These are phyloP conservation scores for Ciona savignyi DNA, from an alignment of 23 tunicate genomes.

Conservation along the genomic window DNA sequence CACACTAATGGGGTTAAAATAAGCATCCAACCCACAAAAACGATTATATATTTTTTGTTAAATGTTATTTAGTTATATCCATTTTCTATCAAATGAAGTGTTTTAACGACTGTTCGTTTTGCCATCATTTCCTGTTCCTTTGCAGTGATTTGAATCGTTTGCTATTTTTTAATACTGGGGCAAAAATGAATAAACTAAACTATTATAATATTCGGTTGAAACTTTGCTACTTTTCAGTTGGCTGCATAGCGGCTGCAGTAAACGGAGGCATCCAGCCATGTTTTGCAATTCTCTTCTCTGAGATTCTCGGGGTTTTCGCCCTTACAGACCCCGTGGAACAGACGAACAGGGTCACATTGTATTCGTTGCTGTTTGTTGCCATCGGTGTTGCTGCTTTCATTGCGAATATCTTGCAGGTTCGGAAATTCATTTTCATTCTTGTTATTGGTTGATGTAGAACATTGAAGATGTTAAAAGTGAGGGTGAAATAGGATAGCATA, in stretches of 20 bases:
- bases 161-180: no score
- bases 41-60: no score
- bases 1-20: neutral
- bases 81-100: no score
- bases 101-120: no score
- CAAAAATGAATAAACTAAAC: no score
- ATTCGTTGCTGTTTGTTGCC: conserved; percentile 71
- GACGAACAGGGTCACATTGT: conserved; percentile 27
- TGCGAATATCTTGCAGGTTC: conserved; percentile 68
- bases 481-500: no score
- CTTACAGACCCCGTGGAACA: conserved; percentile 23
- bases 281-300: conserved; percentile 90
- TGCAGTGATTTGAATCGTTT: no score
- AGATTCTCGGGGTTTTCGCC: conserved; percentile 54
- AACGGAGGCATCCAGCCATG: conserved; percentile 90
- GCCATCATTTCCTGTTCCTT: no score
- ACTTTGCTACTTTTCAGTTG: conserved; percentile 50
- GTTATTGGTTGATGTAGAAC: neutral
- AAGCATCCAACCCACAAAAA: neutral
- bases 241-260: conserved; percentile 81
- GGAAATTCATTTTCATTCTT: no score
- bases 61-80: no score
- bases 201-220: no score
- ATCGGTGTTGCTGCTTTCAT: conserved; percentile 63
- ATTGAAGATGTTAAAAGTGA: neutral